Evolutionary conservation across 2,113 vertebrate species (phyloP), one percentile per base, ranked within the genome.

Genomic region (Nothobranchius furzeri): DNA sequence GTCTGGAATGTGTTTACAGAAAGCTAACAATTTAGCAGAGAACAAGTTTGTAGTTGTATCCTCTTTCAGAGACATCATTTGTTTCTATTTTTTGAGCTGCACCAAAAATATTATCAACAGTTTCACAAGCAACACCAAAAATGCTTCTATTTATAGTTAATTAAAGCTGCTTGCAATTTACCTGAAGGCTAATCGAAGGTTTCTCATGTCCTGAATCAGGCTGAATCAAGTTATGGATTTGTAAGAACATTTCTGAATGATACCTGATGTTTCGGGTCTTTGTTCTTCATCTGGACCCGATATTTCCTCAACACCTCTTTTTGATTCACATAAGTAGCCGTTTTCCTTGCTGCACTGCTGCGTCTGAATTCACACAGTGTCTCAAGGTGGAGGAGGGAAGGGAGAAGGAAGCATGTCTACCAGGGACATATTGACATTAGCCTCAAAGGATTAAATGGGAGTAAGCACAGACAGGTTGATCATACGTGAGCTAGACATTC

Each of bases 331-430:
- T 49, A 30, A 69, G 55, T 6, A 35, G 79, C 83, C 75, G 59
- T 77, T 86, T 70, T 46, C 85, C 79, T 82, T 14, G 20, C 62
- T 20, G 63, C 79, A 64, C 75, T 64, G 78, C 72, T 70, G 73
- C 65, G 79, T 64, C 72, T 76, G 84, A 86, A 91, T 91, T 89
- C 86, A 77, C 73, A 50, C 64, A 10, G 76, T 61, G 69, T 91
- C 85, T 90, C 88, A 91, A 90, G 91, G 87, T 89, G 90, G 87
- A 86, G 74, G 66, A 86, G 74, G 64, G 85, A 74, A 78, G 73
- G 62, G 51, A 67, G 78, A 75, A 65, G 36, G 47, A 62, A 68
- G 79, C 73, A 73, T 80, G 60, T 87, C 83, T 68, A 68, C 72
- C 68, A 17, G 76, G 76, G 72, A 73, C 47, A 13, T 87, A 89